Percentiles rank a stretch among this genome's conserved stretches.
Evolutionary conservation across 2,888 invertebrate species (phyloP).

Genomic region (Neoitamus cyanurus): DNA sequence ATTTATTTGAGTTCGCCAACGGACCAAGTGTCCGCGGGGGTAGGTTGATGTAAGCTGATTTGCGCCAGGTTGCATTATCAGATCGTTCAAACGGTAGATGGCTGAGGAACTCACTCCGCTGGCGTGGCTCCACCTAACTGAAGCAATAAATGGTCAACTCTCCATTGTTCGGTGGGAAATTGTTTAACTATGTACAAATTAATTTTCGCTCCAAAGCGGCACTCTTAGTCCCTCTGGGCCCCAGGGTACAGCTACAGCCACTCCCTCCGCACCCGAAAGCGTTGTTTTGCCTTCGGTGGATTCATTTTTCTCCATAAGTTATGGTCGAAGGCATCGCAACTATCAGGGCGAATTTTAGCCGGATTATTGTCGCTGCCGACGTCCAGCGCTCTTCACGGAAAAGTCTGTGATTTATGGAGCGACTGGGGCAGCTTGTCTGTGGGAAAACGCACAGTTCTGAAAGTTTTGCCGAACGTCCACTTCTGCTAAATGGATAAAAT

Average conservation of each 20-base stretch:
- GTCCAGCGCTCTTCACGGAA: not conserved
- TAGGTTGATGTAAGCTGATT: not conserved
- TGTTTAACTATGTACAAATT: slow-evolving; percentile 13
- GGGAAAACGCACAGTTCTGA: slow-evolving; percentile 6
- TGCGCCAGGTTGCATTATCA: not conserved
- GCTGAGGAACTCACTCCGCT: no score
- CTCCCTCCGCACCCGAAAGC: not conserved
- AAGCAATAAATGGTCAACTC: slow-evolving; percentile 16
- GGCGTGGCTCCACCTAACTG: not conserved
- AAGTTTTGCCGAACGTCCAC: not conserved
- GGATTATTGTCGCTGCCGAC: not conserved
- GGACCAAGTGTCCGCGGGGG: not conserved
- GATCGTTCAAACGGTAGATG: not conserved
- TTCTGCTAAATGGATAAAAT: not conserved
- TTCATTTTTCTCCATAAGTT: not conserved
- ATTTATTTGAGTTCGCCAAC: not conserved
- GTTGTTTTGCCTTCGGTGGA: not conserved
- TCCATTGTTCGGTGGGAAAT: slow-evolving; percentile 16
- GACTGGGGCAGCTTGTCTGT: not conserved
- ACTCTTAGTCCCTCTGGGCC: not conserved
- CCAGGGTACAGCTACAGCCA: not conserved
- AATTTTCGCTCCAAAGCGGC: not conserved
- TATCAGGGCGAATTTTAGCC: not conserved
- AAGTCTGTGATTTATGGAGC: not conserved
- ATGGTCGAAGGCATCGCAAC: not conserved